A percentile compares a stretch with the other conserved stretches of the same genome.
Conservation (phyloP, 2,113 vertebrate species). For the Axis porcinus region DNA sequence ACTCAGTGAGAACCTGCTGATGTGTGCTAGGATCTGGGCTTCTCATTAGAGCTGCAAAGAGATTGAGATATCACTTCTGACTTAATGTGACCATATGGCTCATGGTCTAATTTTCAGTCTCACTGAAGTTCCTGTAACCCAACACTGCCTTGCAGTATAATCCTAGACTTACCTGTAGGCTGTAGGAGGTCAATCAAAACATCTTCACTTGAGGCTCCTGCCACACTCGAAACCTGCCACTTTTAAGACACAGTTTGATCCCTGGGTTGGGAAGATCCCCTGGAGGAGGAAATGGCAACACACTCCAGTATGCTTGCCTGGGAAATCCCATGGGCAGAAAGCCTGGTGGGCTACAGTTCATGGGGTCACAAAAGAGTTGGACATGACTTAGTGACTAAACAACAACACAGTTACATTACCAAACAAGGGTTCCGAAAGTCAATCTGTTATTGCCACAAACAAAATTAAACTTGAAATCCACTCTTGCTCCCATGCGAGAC, state of each 20-base stretch:
- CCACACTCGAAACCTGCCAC: neutral
- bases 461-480: slow-evolving; percentile 21
- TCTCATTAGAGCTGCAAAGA: neutral
- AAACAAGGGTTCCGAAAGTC: neutral
- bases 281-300: neutral
- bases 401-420: neutral
- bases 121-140: neutral
- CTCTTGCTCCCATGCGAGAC: neutral
- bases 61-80: neutral
- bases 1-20: neutral
- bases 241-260: neutral
- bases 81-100: neutral
- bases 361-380: neutral
- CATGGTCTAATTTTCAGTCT: neutral
- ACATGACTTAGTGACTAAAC: neutral
- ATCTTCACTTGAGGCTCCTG: neutral
- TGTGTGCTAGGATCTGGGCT: neutral
- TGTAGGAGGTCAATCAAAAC: neutral
- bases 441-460: neutral
- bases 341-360: neutral
- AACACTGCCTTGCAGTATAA: neutral
- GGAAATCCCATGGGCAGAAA: neutral
- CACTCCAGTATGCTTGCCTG: neutral
- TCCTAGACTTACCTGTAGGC: neutral
- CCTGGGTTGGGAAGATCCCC: neutral